A percentile compares a stretch with the other conserved stretches of the same genome.
Evolutionary conservation across 64 coral and sea anemone genomes (phyloP).

Genomic region (Cladopsammia gracilis): DNA sequence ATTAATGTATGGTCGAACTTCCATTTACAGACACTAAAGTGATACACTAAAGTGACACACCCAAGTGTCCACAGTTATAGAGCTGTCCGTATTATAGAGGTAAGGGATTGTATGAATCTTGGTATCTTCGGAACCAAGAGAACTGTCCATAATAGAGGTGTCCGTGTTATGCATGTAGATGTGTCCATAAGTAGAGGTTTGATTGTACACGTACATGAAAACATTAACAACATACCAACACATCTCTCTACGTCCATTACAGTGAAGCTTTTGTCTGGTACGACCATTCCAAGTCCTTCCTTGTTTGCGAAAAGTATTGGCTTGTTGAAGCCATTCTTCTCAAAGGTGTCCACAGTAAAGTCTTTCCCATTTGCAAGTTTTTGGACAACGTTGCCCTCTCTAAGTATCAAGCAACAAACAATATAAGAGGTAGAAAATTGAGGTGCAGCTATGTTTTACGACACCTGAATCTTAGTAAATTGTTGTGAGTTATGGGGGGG

Average conservation of each 20-base stretch:
- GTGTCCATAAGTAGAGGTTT: neutral
- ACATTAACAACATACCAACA: constrained; percentile 78
- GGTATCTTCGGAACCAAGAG: no score
- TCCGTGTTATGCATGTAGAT: no score
- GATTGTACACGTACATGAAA: neutral
- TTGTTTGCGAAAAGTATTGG: constrained; percentile 87
- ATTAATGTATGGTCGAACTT: no score
- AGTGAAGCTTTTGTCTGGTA: constrained; percentile 78
- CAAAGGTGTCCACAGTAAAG: constrained; percentile 78
- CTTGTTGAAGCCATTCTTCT: constrained; percentile 90
- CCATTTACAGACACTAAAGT: no score
- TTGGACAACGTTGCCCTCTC: constrained; percentile 73
- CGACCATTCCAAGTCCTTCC: constrained; percentile 86
- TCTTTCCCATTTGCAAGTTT: constrained; percentile 81
- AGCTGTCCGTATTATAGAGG: no score
- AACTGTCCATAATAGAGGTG: no score
- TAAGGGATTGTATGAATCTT: no score
- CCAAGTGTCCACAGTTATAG: no score
- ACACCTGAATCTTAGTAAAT: no score
- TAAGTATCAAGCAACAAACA: neutral
- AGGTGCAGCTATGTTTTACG: no score
- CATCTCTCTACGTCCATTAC: constrained; percentile 93
- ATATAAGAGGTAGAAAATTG: neutral
- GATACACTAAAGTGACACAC: no score
- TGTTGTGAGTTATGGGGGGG: no score